These are phyloP conservation scores for Tiliqua scincoides DNA, from an alignment of 2,113 vertebrate genomes.

Conservation along the genomic window DNA sequence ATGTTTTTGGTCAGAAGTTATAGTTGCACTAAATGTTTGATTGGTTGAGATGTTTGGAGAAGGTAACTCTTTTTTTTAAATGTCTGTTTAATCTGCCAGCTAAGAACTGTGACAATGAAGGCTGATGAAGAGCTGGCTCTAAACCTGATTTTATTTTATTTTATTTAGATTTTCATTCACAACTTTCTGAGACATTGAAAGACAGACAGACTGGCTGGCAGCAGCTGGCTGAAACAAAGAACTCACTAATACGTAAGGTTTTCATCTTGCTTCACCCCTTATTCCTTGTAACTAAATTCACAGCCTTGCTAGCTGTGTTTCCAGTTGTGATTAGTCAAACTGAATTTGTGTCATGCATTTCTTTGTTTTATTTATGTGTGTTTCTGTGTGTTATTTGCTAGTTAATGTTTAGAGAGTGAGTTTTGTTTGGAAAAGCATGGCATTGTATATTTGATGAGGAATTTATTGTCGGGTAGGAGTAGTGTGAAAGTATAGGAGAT, in stretches of 20 bases:
- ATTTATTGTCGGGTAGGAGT: background rate
- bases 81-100: background rate
- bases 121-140: slow-evolving; percentile 52
- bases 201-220: slow-evolving; percentile 78
- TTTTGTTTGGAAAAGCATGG: background rate
- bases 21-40: background rate
- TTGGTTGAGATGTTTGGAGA: slow-evolving; percentile 39
- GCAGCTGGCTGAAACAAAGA: slow-evolving; percentile 78
- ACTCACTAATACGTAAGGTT: slow-evolving; percentile 78
- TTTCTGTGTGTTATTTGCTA: background rate
- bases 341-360: slow-evolving; percentile 21
- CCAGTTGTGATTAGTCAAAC: slow-evolving; percentile 11
- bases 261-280: slow-evolving; percentile 69
- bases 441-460: background rate
- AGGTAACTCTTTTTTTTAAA: background rate
- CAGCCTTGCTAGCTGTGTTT: slow-evolving; percentile 44
- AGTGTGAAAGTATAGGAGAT: background rate
- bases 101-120: slow-evolving; percentile 23
- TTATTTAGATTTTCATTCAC: slow-evolving; percentile 77
- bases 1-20: background rate
- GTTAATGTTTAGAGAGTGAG: slow-evolving; percentile 5
- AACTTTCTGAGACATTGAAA: slow-evolving; percentile 79
- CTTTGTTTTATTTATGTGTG: background rate
- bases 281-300: slow-evolving; percentile 44
- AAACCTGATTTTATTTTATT: slow-evolving; percentile 75